Conservation (phyloP, 2,888 invertebrate genomes). For the Dasypogon diadema region DNA sequence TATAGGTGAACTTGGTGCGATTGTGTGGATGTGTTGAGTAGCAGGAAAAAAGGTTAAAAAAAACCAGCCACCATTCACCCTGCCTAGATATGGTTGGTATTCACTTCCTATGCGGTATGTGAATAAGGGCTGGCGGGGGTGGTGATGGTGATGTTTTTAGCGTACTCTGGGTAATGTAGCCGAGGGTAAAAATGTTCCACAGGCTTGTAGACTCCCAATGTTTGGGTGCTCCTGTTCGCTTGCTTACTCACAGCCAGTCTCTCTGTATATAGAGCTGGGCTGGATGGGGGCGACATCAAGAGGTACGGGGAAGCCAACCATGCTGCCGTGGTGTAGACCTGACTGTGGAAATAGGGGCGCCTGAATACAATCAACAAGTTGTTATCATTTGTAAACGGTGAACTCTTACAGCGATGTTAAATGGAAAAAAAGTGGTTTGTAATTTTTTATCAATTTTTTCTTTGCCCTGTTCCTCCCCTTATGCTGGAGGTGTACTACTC, state of each 20-base stretch:
- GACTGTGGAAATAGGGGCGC: constrained; percentile 41
- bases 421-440: constrained; percentile 57
- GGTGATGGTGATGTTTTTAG: constrained; percentile 38
- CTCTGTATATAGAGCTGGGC: too few species aligned
- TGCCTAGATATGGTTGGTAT: not conserved
- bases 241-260: not conserved
- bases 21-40: constrained; percentile 34
- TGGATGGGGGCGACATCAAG: not conserved
- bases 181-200: constrained; percentile 35
- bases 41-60: constrained; percentile 25
- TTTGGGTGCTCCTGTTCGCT: constrained; percentile 46
- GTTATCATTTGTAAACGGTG: constrained; percentile 61
- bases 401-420: constrained; percentile 60
- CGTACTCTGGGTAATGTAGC: constrained; percentile 37
- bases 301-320: constrained; percentile 8
- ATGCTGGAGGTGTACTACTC: not conserved
- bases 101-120: constrained; percentile 29
- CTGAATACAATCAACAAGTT: constrained; percentile 59
- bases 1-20: constrained; percentile 28
- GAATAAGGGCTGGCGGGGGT: constrained; percentile 26
- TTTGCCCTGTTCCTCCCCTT: constrained; percentile 33
- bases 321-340: constrained; percentile 36
- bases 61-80: constrained; percentile 1
- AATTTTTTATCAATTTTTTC: constrained; percentile 51
- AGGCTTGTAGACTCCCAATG: constrained; percentile 43